Evolutionary conservation across 2,797 vertebrate species (phyloP), one percentile per base, ranked within the genome.

Genomic region (Cynodonichthys magdalenae): DNA sequence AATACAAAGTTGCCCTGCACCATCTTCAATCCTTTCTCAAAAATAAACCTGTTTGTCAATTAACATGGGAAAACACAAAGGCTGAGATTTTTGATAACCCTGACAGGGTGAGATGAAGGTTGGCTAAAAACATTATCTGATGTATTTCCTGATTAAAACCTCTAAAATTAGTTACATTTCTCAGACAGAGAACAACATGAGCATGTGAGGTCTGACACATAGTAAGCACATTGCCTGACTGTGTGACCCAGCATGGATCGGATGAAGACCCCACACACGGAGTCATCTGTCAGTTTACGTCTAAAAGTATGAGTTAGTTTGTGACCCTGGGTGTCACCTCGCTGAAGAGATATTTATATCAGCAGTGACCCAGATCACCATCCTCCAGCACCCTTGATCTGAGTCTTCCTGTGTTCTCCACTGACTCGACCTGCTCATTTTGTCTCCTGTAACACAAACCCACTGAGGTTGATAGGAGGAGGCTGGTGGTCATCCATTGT

Each of bases 301-400:
- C 66, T 66, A 46, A 49, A 61, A 64, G 59, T 68, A 49, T 69
- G 59, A 77, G 63, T 61, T 75, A 39, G 77, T 81, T 75, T 82
- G 77, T 85, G 84, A 90, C 84, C 76, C 73, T 80, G 42, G 80
- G 83, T 91, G 80, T 90, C 83, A 63, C 68, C 88, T 90, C 80
- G 69, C 86, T 80, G 67, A 76, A 66, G 75, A 77, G 90, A 80
- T 93, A 92, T 93, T 92, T 89, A 91, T 92, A 93, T 90, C 69
- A 66, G 50, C 66, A 80, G 66, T 91, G 87, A 91, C 87, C 90
- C 88, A 93, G 79, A 92, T 93, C 89, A 75, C 58, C 50, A 78
- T 76, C 75, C 69, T 77, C 71, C 68, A 61, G 77, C 80, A 80
- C 80, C 69, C 62, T 65, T 77, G 58, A 58, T 79, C 49, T 52